Conservation (phyloP, 2,113 vertebrate genomes). For the Zootoca vivipara region DNA sequence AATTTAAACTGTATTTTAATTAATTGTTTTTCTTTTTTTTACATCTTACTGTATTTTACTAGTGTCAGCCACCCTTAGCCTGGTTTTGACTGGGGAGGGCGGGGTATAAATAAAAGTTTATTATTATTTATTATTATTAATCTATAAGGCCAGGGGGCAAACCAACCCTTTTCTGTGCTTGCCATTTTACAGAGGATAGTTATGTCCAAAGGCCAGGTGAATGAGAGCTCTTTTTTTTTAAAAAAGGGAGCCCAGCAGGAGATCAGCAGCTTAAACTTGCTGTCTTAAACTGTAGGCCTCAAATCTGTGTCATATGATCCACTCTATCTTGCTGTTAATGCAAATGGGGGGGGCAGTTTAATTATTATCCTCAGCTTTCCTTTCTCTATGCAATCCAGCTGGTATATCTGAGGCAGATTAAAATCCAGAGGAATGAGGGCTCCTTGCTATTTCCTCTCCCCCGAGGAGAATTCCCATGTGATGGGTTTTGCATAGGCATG, state of each 20-base stretch:
- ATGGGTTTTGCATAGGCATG: background rate
- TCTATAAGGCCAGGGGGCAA: background rate
- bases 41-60: too few relatives aligned
- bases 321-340: background rate
- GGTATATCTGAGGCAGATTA: background rate
- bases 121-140: too few relatives aligned
- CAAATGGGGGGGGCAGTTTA: background rate
- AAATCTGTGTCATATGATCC: background rate
- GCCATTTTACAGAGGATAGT: background rate
- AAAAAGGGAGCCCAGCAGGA: background rate
- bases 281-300: background rate
- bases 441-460: background rate
- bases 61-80: too few relatives aligned
- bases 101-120: too few relatives aligned
- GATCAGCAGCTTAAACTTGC: conserved; percentile 5
- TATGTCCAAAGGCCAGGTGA: background rate
- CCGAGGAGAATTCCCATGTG: background rate
- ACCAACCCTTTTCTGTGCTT: background rate
- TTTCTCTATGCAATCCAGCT: background rate
- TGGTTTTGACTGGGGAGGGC: too few relatives aligned
- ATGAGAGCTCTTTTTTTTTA: conserved; percentile 5
- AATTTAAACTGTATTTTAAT: too few relatives aligned
- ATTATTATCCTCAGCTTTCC: background rate
- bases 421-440: background rate
- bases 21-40: too few relatives aligned